Percentiles rank a stretch among this genome's conserved stretches.
Evolutionary conservation across 2,113 vertebrate genomes (phyloP).

Genomic region (Rhinopithecus roxellana): DNA sequence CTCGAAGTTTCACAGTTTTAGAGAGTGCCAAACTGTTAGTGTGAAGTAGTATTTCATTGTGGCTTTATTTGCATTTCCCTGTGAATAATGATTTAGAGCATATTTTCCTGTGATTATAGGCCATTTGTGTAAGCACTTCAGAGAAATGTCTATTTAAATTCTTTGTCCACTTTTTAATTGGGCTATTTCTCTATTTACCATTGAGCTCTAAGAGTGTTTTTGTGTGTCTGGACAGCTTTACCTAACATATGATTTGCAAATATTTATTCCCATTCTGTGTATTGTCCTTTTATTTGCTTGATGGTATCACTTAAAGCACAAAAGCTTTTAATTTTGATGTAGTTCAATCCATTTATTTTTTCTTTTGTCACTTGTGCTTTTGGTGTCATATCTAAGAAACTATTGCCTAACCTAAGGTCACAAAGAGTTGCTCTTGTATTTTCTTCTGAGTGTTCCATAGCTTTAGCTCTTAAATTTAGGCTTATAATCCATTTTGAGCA

Average conservation of each 20-base stretch:
- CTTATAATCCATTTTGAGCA: not conserved
- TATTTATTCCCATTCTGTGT: not conserved
- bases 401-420: not conserved
- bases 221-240: not conserved
- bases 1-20: not conserved
- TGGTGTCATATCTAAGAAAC: not conserved
- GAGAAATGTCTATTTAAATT: not conserved
- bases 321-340: not conserved
- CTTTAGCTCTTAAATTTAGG: not conserved
- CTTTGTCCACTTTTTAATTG: not conserved
- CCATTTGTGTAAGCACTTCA: not conserved
- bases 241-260: not conserved
- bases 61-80: not conserved
- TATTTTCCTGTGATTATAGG: not conserved
- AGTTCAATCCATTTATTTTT: not conserved
- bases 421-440: not conserved
- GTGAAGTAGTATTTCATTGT: not conserved
- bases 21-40: not conserved
- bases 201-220: not conserved
- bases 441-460: not conserved
- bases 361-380: not conserved
- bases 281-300: not conserved
- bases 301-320: not conserved
- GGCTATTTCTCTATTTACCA: not conserved
- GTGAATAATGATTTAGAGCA: not conserved